Conservation (phyloP, 2,113 vertebrate species). For the Sterna hirundo region DNA sequence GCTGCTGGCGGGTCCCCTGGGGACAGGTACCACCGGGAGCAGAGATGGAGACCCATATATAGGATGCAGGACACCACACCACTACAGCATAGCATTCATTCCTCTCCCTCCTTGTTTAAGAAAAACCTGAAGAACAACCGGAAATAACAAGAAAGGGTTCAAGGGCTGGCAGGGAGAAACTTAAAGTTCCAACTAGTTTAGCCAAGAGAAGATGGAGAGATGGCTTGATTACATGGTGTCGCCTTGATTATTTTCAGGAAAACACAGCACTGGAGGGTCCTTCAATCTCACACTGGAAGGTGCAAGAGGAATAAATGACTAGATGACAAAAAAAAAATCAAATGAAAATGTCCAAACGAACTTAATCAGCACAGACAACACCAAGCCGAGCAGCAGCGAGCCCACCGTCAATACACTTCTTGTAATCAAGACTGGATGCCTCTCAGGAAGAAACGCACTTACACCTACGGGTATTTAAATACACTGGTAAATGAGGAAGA, state of each 20-base stretch:
- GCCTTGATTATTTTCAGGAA: background rate
- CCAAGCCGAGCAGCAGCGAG: background rate
- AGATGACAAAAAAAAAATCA: background rate
- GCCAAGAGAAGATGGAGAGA: background rate
- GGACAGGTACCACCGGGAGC: rapidly evolving
- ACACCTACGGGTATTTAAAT: background rate
- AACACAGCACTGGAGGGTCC: background rate
- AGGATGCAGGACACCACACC: background rate
- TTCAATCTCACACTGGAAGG: background rate
- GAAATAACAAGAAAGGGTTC: background rate
- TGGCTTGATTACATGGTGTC: background rate
- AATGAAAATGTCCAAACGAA: rapidly evolving
- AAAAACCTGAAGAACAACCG: background rate
- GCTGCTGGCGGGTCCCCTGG: rapidly evolving
- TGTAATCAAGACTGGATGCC: background rate
- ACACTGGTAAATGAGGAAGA: background rate
- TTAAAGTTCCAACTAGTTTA: background rate
- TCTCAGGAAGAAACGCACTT: background rate
- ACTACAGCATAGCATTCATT: rapidly evolving
- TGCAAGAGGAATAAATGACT: background rate
- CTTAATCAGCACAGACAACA: background rate
- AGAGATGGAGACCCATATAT: rapidly evolving
- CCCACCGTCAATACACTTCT: rapidly evolving
- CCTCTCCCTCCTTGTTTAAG: background rate
- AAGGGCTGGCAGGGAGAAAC: background rate